These are phyloP conservation scores for Ariopsis seemanni DNA, from an alignment of 2,113 vertebrate species.

Conservation along the genomic window DNA sequence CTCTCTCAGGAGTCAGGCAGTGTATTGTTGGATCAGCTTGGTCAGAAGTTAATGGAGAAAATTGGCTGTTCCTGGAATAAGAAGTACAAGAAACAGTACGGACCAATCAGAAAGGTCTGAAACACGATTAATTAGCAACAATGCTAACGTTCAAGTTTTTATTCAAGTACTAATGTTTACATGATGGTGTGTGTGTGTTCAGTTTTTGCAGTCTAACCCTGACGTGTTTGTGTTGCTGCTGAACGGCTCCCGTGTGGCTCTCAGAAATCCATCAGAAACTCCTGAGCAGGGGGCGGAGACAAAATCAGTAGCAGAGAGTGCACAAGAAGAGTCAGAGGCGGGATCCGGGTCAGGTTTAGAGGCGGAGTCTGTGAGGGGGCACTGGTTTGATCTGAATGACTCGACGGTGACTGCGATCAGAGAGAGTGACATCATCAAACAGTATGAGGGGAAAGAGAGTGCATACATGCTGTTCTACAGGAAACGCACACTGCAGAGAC, in stretches of 20 bases:
- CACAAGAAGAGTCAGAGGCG: background rate
- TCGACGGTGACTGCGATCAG: constrained; percentile 84
- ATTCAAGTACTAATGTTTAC: background rate
- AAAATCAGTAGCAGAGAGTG: constrained; percentile 34
- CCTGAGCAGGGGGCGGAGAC: constrained; percentile 31
- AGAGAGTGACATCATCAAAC: constrained; percentile 86
- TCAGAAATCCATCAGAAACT: constrained; percentile 63
- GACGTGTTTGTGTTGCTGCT: constrained; percentile 82
- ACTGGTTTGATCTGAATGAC: constrained; percentile 97
- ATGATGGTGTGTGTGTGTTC: background rate
- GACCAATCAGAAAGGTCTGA: constrained; percentile 85
- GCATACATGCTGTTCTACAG: constrained; percentile 99
- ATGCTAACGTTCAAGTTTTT: background rate
- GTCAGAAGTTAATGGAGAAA: constrained; percentile 88
- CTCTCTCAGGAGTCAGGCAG: constrained; percentile 66
- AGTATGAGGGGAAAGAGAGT: constrained; percentile 96
- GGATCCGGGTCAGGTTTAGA: background rate
- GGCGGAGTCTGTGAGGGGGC: constrained; percentile 58
- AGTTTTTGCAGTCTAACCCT: constrained; percentile 89
- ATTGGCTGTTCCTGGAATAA: constrained; percentile 90
- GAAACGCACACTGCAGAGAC: constrained; percentile 81
- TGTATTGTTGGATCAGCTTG: constrained; percentile 82
- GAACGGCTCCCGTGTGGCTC: constrained; percentile 75
- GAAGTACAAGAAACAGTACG: constrained; percentile 84
- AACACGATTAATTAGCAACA: background rate